Evolutionary conservation across 2,113 vertebrate species (phyloP).

Genomic region (Tachycineta bicolor): DNA sequence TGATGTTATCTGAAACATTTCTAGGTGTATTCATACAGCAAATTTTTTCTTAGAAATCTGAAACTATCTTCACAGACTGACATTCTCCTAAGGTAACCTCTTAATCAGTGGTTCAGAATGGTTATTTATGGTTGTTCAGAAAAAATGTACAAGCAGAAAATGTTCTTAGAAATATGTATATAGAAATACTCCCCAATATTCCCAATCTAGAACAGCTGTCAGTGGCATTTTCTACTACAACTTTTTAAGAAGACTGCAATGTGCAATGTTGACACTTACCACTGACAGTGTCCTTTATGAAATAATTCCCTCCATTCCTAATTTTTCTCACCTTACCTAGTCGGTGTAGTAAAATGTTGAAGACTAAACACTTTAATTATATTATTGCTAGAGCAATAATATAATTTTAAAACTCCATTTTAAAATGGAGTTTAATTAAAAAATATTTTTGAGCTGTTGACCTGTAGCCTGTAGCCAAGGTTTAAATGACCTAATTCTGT

Average conservation of each 20-base stretch:
- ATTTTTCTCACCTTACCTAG: background rate
- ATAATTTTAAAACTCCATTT: too few species aligned
- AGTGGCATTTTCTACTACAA: background rate
- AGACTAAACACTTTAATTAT: background rate
- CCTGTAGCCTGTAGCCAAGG: background rate
- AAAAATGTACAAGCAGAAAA: background rate
- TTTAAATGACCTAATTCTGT: background rate
- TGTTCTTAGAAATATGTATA: rapidly evolving
- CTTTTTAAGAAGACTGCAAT: background rate
- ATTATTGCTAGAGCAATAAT: background rate
- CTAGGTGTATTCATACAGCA: background rate
- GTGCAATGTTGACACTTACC: background rate
- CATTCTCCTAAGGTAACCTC: background rate
- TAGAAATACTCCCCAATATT: background rate
- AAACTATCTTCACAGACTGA: background rate
- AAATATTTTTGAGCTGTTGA: background rate
- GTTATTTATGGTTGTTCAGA: background rate
- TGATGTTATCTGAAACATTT: background rate
- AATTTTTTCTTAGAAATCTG: background rate
- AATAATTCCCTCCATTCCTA: background rate
- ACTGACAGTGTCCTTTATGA: background rate
- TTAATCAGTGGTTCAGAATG: background rate
- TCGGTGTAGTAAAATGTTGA: background rate
- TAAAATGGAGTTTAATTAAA: background rate
- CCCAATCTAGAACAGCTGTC: background rate